These are phyloP conservation scores for Troides oblongomaculatus DNA, from an alignment of 2,888 invertebrate genomes.

Conservation along the genomic window DNA sequence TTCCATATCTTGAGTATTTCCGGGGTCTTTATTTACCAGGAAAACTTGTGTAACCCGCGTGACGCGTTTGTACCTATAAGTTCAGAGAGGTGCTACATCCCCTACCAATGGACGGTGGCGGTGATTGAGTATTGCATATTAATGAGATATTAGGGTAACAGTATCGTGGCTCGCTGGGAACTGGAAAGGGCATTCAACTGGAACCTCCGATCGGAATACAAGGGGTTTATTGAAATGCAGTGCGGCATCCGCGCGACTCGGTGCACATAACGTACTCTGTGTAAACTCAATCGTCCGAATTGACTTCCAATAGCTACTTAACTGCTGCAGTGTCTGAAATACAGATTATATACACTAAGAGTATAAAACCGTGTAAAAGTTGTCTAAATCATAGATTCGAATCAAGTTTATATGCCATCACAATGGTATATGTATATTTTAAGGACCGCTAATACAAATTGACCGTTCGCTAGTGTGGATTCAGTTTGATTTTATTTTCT, in stretches of 20 bases:
- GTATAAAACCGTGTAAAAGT: no score
- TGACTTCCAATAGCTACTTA: not conserved
- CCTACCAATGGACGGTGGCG: slow-evolving; percentile 3
- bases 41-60: slow-evolving; percentile 5
- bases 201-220: slow-evolving; percentile 51
- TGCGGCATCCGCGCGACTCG: not conserved
- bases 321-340: no score
- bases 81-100: slow-evolving; percentile 1
- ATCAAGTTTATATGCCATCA: no score
- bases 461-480: no score
- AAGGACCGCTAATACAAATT: no score
- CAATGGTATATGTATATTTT: no score
- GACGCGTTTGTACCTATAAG: not conserved
- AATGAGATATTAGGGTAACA: slow-evolving; percentile 33
- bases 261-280: slow-evolving; percentile 2
- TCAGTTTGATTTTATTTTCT: no score
- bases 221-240: slow-evolving; percentile 35
- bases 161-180: slow-evolving; percentile 13
- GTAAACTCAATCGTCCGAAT: slow-evolving; percentile 11
- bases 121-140: slow-evolving; percentile 36
- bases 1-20: slow-evolving; percentile 15
- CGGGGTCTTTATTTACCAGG: slow-evolving; percentile 9
- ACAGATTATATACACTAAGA: no score
- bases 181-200: slow-evolving; percentile 43
- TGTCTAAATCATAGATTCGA: no score